phyloP scores from a whole-genome alignment of 2,797 vertebrate species.

The Danio kyathit region DNA sequence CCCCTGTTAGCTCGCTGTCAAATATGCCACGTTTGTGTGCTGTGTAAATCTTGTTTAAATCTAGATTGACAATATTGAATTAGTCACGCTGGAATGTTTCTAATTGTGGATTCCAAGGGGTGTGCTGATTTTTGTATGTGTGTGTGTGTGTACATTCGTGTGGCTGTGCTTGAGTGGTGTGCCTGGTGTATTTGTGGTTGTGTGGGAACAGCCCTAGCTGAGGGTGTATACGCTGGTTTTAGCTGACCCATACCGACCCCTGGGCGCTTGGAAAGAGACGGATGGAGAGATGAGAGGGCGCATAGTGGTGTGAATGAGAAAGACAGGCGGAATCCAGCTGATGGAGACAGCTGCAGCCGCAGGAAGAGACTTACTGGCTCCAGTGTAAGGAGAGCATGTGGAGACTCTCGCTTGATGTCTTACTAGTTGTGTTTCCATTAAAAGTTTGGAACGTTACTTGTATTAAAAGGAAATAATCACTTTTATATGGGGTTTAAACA shows the following conservation, averaged over 20 bases:
- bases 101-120: background rate
- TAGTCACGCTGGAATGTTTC: conserved; percentile 33
- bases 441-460: no score
- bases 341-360: conserved; percentile 49
- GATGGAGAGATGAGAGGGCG: conserved; percentile 28
- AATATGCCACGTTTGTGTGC: conserved; percentile 31
- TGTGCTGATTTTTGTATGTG: conserved; percentile 11
- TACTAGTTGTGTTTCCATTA: background rate
- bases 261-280: conserved; percentile 31
- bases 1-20: conserved; percentile 29
- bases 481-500: no score
- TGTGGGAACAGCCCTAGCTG: conserved; percentile 23
- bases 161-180: background rate
- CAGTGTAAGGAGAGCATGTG: conserved; percentile 7
- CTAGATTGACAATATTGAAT: conserved; percentile 32
- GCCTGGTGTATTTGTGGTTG: conserved; percentile 20
- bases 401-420: conserved; percentile 9
- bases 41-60: conserved; percentile 30
- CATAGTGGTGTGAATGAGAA: conserved; percentile 23
- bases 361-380: conserved; percentile 47
- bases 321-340: conserved; percentile 31
- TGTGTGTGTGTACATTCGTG: conserved; percentile 3
- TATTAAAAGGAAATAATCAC: no score
- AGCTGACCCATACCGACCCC: conserved; percentile 51
- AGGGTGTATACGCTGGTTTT: conserved; percentile 36